A percentile compares a stretch with the other conserved stretches of the same genome.
Conservation (phyloP, 2,888 invertebrate genomes). For the Patella pellucida region DNA sequence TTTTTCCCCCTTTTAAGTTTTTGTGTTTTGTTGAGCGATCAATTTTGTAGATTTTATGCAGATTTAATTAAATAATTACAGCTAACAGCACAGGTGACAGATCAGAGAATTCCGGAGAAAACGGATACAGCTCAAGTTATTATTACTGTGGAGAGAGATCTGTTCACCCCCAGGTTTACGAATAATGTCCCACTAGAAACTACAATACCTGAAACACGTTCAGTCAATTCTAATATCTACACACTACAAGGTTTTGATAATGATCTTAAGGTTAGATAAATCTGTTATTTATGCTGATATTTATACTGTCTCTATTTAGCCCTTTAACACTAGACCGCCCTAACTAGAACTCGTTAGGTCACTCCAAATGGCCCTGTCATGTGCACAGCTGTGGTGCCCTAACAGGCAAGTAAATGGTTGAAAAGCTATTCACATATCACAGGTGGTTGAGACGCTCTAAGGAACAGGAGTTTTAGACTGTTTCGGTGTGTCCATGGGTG, state of each 20-base stretch:
- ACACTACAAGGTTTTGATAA: conserved; percentile 41
- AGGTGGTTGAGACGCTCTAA: too few relatives aligned
- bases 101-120: conserved; percentile 48
- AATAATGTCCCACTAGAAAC: conserved; percentile 43
- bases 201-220: conserved; percentile 49
- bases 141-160: conserved; percentile 49
- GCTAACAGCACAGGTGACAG: conserved; percentile 44
- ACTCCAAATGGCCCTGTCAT: too few relatives aligned
- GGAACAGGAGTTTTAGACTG: too few relatives aligned
- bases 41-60: not conserved
- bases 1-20: too few relatives aligned
- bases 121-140: conserved; percentile 48
- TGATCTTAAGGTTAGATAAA: conserved; percentile 35
- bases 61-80: conserved; percentile 16
- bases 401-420: too few relatives aligned
- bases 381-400: too few relatives aligned
- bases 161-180: conserved; percentile 44
- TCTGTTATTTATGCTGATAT: not conserved
- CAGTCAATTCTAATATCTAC: conserved; percentile 39
- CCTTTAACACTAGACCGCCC: too few relatives aligned
- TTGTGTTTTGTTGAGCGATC: too few relatives aligned
- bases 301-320: too few relatives aligned
- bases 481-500: too few relatives aligned
- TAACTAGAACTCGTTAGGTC: too few relatives aligned
- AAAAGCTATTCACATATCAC: too few relatives aligned